Evolutionary conservation across 2,797 vertebrate genomes (phyloP).

Genomic region (Dryobates pubescens): DNA sequence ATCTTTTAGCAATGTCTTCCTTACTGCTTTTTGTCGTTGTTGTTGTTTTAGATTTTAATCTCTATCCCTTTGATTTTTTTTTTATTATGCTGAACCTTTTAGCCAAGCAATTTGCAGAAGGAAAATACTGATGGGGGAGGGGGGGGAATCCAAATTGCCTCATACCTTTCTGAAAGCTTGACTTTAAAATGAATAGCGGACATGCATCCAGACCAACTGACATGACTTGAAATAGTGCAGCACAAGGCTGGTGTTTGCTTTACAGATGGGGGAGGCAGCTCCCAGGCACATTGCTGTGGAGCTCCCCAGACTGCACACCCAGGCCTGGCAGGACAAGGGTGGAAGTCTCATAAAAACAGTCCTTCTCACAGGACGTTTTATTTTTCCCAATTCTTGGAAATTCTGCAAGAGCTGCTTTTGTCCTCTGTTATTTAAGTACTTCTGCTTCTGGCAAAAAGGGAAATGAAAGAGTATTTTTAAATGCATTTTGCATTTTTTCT

Average conservation of each 20-base stretch:
- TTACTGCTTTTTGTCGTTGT: not conserved
- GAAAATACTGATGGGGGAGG: not conserved
- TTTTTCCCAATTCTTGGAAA: conserved; percentile 62
- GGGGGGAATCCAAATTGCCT: not conserved
- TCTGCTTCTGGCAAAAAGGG: conserved; percentile 70
- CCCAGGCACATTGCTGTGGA: not conserved
- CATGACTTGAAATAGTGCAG: not conserved
- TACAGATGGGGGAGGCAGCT: not conserved
- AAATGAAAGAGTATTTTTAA: conserved; percentile 70
- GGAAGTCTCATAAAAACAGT: not conserved
- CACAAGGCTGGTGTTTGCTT: not conserved
- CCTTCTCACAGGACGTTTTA: conserved; percentile 15
- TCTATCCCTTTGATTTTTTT: not conserved
- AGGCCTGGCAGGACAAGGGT: not conserved
- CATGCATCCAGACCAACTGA: fast-evolving
- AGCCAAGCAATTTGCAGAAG: not conserved
- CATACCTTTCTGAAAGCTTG: not conserved
- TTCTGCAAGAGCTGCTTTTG: conserved; percentile 62
- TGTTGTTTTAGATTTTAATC: not conserved
- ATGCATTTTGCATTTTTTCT: conserved; percentile 50
- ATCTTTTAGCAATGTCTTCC: not conserved
- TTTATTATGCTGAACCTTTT: not conserved
- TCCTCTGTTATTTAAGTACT: conserved; percentile 62
- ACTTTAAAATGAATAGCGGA: not conserved
- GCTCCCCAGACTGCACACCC: not conserved